Evolutionary conservation across 2,797 vertebrate genomes (phyloP), one percentile per base, ranked within the genome.

Genomic region (Philypnodon macrostomus): DNA sequence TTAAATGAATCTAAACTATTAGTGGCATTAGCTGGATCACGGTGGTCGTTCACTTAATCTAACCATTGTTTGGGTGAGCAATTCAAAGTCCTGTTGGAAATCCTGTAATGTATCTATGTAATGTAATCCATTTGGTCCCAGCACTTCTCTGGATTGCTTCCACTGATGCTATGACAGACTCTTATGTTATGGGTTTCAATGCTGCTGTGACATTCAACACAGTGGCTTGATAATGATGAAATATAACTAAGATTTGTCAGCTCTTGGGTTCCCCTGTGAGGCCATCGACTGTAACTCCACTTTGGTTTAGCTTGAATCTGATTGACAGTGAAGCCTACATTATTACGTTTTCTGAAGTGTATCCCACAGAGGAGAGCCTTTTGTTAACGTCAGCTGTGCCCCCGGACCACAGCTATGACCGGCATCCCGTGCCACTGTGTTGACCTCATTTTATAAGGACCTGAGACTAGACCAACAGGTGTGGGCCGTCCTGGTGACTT

Each of bases 371-470:
- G 9, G 10, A 8, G 26, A 14, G 16, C 23, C 65, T 10, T 49
- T 47, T 67, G 60, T 1, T 5, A n/a, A n/a, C 46, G 71, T 70
- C 52, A 69, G 77, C 48, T 67, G 68, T 64, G 67, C n/a, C n/a
- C n/a, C n/a, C 35, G 33, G 26, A 26, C 13, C 0, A 2, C 8
- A 71, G 73, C 63, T 58, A 85, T 81, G 80, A 58, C 79, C 63
- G 66, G 75, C 80, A 77, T 83, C 78, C 62, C 55, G 56, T 53
- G 18, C 47, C 58, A n/a, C 63, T 29, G 51, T 67, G 5, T 59
- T 89, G 85, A 89, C 83, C 81, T 89, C 83, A 87, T 76, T 79
- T 77, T 40, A 79, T 57, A 79, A 80, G 81, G 64, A 58, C 47
- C 59, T 49, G 57, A 12, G 48, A 58, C 63, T 50, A 48, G 60